Percentiles rank a stretch among this genome's conserved stretches.
These are phyloP conservation scores for Hyperoplus lanceolatus DNA, from an alignment of 2,797 vertebrate species.

Conservation along the genomic window DNA sequence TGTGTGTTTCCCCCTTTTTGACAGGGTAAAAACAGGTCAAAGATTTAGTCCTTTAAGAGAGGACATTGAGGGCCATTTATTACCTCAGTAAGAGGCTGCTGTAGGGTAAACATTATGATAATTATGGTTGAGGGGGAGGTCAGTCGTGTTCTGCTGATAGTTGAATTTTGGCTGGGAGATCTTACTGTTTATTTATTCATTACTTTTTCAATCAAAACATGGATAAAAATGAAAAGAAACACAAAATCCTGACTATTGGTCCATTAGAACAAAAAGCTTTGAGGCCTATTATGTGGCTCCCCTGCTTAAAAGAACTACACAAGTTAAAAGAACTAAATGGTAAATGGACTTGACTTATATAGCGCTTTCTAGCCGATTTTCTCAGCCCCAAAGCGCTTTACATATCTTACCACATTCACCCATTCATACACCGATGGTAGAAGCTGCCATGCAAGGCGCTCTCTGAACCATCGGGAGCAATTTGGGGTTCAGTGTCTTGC, in stretches of 20 bases:
- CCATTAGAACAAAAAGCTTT: neutral
- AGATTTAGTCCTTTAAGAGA: slow-evolving; percentile 28
- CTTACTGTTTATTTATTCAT: neutral
- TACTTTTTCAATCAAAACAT: neutral
- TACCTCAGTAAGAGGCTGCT: slow-evolving; percentile 6
- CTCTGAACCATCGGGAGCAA: no score
- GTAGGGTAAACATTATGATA: neutral
- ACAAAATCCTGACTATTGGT: neutral
- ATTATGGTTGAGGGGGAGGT: neutral
- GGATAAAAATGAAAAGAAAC: neutral
- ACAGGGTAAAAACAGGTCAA: slow-evolving; percentile 22
- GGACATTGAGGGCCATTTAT: slow-evolving; percentile 22
- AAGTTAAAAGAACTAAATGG: slow-evolving; percentile 1
- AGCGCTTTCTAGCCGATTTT: no score
- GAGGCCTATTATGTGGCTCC: slow-evolving; percentile 23
- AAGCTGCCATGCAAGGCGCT: no score
- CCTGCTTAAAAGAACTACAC: slow-evolving; percentile 5
- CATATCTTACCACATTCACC: no score
- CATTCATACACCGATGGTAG: no score
- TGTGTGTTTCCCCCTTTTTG: slow-evolving; percentile 20
- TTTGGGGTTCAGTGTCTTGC: no score
- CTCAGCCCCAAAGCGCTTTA: no score
- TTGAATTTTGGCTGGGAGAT: neutral
- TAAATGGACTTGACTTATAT: no score
- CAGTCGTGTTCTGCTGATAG: slow-evolving; percentile 1